Evolutionary conservation across 2,888 invertebrate genomes (phyloP), one percentile per base, ranked within the genome.

Genomic region (Conus canariensis): DNA sequence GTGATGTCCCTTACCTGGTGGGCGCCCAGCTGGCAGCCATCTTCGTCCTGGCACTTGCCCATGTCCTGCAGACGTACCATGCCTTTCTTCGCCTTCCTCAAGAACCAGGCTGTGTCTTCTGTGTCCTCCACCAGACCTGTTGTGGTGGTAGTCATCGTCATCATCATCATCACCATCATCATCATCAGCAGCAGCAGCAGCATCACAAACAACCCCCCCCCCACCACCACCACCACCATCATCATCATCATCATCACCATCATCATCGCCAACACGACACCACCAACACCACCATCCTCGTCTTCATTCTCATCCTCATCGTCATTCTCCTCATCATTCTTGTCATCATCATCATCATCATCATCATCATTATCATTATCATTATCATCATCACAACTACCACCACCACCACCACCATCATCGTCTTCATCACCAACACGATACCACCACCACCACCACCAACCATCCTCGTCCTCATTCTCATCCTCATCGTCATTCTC

Each of bases 51-150:
- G 58, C 92, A 91, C 25, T 92, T 91, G 89, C 93, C 91, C 30
- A 93, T 77, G 83, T 94, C 93, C 6, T 60, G 87, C 74, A 92
- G 67, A 12, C 88, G 88, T 22, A 91, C 88, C 82, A 94, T 93
- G 4, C 94, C 94, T 67, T 92, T 92, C 86, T 92, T 92, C 25
- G 92, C 92, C 87, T 92, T 92, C 45, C 92, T 91, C 90, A 93
- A 93, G 90, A 94, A 92, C 94, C 94, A 94, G 8, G 93, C 92
- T 9, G 93, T 90, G 83, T 91, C 92, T 56, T 91, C 88, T n/a
- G 92, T 92, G n/a, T 93, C 92, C 22, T 94, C 92, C n/a, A 94
- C 91, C 58, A 94, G 90, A 59, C 93, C 94, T 94, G 89, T 85
- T 5, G 19, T 85, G 3, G 16, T 85, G 25, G 58, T 58, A 19